Base-by-base conservation (phyloP, 1,140 invertebrate genomes). In the Microplitis mediator region DNA sequence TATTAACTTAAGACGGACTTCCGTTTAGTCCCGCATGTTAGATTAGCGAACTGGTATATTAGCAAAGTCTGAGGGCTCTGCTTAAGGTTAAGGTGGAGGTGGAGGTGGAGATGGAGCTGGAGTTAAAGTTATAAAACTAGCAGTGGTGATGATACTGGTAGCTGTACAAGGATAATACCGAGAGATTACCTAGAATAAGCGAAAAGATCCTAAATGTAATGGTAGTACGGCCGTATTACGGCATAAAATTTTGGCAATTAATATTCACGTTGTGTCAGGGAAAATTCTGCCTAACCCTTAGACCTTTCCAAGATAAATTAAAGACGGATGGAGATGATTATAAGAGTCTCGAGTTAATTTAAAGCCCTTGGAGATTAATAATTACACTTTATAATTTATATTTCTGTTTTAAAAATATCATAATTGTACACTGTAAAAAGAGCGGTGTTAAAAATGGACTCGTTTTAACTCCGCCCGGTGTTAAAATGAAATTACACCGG, bases 1-100 rank as follows among this genome's bases (percentile, higher is more conserved):
- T 80, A 83, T 82, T 82, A 81, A 82, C 78, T 85, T 71, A 80
- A 82, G 78, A 66, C 63, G 61, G 68, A 74, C 71, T 76, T 74
- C 71, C 75, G 73, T 69, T 74, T 74, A 69, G 75, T 56, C 64
- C 67, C 39, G 6, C 11, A 56, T 67, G 66, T 51, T 34, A 72
- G 71, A 76, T 73, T 74, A 74, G 65, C 56, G 52, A 45, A 60
- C 60, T 54, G 34, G 72, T 68, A 64, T 11, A 45, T 11, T 45
- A 45, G 39, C 11, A 45, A 9, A 45, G 39, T 45, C 39, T 45
- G 39, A 58, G 56, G 23, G 23, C 56, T 13, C 6, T n/a, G 16
- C n/a, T 54, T 14, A 54, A 23, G 52, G 52, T 54, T 14, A 54
- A n/a, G 31, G 50, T 63, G 61, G 31, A 61, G 36, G 0, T 5